Percentiles rank a stretch among this genome's conserved stretches.
These are phyloP conservation scores for Gambusia yucatana DNA, from an alignment of 2,797 vertebrate genomes.

Conservation along the genomic window DNA sequence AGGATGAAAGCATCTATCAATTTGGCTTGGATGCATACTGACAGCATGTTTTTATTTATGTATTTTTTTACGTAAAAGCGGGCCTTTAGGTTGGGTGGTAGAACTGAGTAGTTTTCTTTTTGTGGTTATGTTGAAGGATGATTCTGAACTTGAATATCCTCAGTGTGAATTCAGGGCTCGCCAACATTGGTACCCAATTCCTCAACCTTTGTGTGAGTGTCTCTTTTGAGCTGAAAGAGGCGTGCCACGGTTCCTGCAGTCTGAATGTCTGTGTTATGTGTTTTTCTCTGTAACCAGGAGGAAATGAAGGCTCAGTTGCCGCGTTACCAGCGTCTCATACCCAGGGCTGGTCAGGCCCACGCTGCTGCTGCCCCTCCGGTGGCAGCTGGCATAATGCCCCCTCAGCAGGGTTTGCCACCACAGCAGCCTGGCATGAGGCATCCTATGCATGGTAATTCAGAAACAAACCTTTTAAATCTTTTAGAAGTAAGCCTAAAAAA, in stretches of 20 bases:
- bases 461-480: background rate
- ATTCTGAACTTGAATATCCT: conserved; percentile 61
- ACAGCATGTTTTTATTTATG: background rate
- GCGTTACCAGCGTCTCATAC: conserved; percentile 93
- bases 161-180: conserved; percentile 56
- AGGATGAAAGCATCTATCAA: conserved; percentile 1
- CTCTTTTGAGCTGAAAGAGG: conserved; percentile 61
- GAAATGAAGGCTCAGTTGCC: conserved; percentile 96
- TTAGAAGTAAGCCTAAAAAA: background rate
- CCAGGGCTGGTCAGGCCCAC: conserved; percentile 89
- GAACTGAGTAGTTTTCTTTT: conserved; percentile 36
- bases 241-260: conserved; percentile 33
- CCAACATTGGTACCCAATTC: conserved; percentile 56
- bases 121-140: conserved; percentile 54
- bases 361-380: conserved; percentile 87
- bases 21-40: background rate
- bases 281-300: conserved; percentile 82
- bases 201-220: conserved; percentile 46
- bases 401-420: conserved; percentile 92
- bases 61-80: background rate
- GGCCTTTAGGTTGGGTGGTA: conserved; percentile 15
- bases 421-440: conserved; percentile 96
- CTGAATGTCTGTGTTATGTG: conserved; percentile 60
- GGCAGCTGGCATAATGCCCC: conserved; percentile 92
- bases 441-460: conserved; percentile 90